Evolutionary conservation across 2,888 invertebrate genomes (phyloP).

Genomic region (Drosophila austrosaltans): DNA sequence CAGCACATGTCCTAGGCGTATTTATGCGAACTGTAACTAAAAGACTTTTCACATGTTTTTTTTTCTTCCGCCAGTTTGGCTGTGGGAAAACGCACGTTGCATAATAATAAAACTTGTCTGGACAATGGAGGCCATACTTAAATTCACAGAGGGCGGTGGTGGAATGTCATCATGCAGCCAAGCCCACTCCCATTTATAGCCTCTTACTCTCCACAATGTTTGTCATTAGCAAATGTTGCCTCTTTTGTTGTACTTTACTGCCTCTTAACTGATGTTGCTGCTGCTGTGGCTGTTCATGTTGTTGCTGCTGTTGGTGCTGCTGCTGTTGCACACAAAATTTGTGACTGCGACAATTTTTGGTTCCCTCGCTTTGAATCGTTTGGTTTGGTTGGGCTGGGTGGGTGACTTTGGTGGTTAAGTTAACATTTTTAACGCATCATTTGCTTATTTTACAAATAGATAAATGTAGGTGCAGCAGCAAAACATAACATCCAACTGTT

Average conservation of each 20-base stretch:
- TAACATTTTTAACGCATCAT: slow-evolving; percentile 70
- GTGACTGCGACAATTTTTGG: slow-evolving; percentile 74
- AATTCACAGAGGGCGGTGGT: slow-evolving; percentile 29
- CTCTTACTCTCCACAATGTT: slow-evolving; percentile 52
- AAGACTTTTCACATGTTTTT: slow-evolving; percentile 26
- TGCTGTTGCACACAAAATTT: slow-evolving; percentile 68
- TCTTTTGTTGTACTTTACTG: slow-evolving; percentile 69
- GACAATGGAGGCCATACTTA: slow-evolving; percentile 22
- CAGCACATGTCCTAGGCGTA: slow-evolving; percentile 69
- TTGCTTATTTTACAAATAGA: slow-evolving; percentile 61
- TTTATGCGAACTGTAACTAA: slow-evolving; percentile 56
- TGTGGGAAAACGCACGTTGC: slow-evolving; percentile 64
- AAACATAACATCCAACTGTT: slow-evolving; percentile 38
- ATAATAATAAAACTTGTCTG: slow-evolving; percentile 69
- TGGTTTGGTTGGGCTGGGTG: neutral
- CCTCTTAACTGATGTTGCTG: slow-evolving; percentile 24
- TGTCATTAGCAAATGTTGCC: slow-evolving; percentile 80
- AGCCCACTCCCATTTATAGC: slow-evolving; percentile 7
- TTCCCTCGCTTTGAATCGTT: neutral
- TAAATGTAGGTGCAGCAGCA: slow-evolving; percentile 60
- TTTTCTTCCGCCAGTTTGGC: slow-evolving; percentile 30
- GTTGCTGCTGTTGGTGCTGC: slow-evolving; percentile 24
- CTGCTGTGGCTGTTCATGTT: slow-evolving; percentile 32
- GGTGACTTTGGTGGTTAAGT: neutral
- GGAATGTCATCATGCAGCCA: neutral